These are phyloP conservation scores for Pocillopora grandis DNA, from an alignment of 92 coral and sea anemone genomes.

Conservation along the genomic window DNA sequence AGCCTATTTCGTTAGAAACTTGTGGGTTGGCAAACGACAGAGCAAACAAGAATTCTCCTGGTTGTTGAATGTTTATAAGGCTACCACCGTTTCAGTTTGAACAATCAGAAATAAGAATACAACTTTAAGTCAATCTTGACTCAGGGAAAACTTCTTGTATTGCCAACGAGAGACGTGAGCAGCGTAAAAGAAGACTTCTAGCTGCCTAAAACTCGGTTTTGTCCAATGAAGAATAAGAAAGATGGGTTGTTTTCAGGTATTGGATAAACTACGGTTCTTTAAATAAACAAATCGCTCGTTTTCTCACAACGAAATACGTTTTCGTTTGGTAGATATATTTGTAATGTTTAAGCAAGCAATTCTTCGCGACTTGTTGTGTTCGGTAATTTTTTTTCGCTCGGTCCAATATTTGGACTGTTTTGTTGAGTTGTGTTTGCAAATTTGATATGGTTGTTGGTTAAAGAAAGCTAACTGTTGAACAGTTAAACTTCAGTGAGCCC, in stretches of 20 bases:
- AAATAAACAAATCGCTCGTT: constrained; percentile 16
- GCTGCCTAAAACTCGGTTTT: neutral
- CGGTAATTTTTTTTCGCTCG: constrained; percentile 18
- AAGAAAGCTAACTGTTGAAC: constrained; percentile 28
- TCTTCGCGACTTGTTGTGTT: constrained; percentile 31
- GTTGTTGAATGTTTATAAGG: constrained; percentile 37
- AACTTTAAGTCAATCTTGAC: constrained; percentile 19
- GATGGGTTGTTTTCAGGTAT: neutral
- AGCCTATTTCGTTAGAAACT: neutral
- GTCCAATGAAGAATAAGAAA: neutral
- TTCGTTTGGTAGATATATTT: constrained; percentile 27
- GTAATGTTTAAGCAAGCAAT: constrained; percentile 40
- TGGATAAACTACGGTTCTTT: neutral
- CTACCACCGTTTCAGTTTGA: constrained; percentile 27
- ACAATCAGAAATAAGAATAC: constrained; percentile 24
- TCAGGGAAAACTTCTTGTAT: neutral
- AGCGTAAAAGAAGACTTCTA: neutral
- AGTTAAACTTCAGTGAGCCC: constrained; percentile 3
- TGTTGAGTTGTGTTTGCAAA: constrained; percentile 42
- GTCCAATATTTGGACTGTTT: constrained; percentile 46
- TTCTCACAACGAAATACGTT: constrained; percentile 20
- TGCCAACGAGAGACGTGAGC: neutral
- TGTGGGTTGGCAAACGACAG: neutral
- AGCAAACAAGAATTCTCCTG: constrained; percentile 6
- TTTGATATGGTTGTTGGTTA: constrained; percentile 39